Evolutionary conservation across 1,140 invertebrate genomes (phyloP), one percentile per base, ranked within the genome.

Genomic region (Caerostris darwini): DNA sequence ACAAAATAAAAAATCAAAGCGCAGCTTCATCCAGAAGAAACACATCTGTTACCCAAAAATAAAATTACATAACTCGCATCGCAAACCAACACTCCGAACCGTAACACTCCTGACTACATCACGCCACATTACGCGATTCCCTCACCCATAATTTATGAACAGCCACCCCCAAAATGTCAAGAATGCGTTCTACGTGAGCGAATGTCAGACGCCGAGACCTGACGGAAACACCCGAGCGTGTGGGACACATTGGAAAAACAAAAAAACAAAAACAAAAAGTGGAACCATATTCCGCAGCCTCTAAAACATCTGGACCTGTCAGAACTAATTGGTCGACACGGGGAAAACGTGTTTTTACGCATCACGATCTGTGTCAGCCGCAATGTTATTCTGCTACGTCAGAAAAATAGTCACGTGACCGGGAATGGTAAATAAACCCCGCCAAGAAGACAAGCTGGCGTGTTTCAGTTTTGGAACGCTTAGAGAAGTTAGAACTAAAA

Each of bases 291-390:
- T 12, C 34, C 19, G 19, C 34, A 54, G 7, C 50, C 50, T 69
- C 61, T 67, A 89, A 83, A 89, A 89, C 87, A 89, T 89, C 87
- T 89, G 87, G 87, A 89, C 87, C 87, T 89, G 87, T 89, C 87
- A 89, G 57, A 69, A 59, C 87, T 89, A 89, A 89, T 89, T 89
- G 64, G 53, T 69, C 50, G 87, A 89, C 87, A 89, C 8, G 87
- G 7, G 53, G 87, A 69, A 64, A 89, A 89, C 64, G 87, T 89
- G 87, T 89, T 69, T 82, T 57, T 19, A 69, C 61, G 87, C 87
- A 69, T 89, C 87, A 89, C 87, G 87, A 67, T 77, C 71, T 53
- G 34, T 34, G 71, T 77, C 71, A 77, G 71, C 71, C 71, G 71
- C 71, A 77, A 77, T 77, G 71, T 77, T 77, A 34, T 77, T 77